Evolutionary conservation across 2,113 vertebrate species (phyloP).

Genomic region (Drymodes brunneopygia): DNA sequence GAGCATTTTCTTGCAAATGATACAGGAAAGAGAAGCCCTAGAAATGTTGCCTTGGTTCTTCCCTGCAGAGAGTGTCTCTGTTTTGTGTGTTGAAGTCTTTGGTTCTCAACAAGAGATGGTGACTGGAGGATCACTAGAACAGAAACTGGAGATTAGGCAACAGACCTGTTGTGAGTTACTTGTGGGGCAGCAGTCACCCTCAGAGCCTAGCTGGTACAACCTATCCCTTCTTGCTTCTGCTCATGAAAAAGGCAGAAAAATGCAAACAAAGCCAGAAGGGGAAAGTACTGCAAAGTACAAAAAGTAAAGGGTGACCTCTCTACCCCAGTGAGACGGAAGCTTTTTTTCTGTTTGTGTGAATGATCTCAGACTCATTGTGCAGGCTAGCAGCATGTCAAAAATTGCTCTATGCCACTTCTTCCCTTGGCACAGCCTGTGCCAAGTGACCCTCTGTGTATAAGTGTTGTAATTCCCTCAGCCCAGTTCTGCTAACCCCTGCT

Average conservation of each 20-base stretch:
- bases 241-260: neutral
- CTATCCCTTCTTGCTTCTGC: neutral
- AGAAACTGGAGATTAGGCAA: neutral
- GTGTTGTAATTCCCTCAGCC: constrained; percentile 43
- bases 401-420: constrained; percentile 37
- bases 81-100: neutral
- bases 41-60: neutral
- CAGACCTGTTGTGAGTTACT: neutral
- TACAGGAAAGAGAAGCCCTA: neutral
- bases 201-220: neutral
- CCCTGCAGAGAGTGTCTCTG: neutral
- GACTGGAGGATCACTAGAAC: neutral
- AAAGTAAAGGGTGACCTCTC: neutral
- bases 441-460: constrained; percentile 36
- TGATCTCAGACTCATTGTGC: constrained; percentile 9
- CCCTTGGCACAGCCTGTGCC: neutral
- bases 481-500: constrained; percentile 54
- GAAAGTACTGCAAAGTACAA: neutral
- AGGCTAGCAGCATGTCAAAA: constrained; percentile 33
- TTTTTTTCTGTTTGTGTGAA: constrained; percentile 8
- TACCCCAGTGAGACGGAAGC: neutral
- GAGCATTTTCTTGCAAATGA: neutral
- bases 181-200: neutral
- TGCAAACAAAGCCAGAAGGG: neutral
- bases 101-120: neutral